Evolutionary conservation across 2,888 invertebrate species (phyloP), one percentile per base, ranked within the genome.

Genomic region (Heliconius charithonia): DNA sequence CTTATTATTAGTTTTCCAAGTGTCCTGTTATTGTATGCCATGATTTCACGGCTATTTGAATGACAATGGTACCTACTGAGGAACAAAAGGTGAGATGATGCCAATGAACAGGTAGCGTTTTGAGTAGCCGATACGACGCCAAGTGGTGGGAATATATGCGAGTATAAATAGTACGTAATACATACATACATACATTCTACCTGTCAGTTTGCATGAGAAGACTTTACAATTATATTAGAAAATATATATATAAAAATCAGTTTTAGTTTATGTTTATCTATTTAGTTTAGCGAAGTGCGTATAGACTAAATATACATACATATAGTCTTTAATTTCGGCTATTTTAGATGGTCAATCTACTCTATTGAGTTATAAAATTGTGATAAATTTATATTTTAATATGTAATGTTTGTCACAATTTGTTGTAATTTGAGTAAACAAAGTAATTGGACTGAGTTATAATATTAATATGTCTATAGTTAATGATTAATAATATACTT

Each of bases 31-130:
- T 79, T 79, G 79, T 79, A 41, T 37, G 27, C 37, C 16, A 75
- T 79, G 82, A 85, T 86, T 87, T 86, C 83, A 82, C 85, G 84
- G 83, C 81, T 79, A 86, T 88, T 88, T 87, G 83, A 84, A 88
- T 85, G 82, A 89, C 88, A 90, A 90, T 88, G 83, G 84, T 77
- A 67, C n/a, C n/a, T n/a, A n/a, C 76, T 63, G 77, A 63, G 45
- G 75, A 80, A 85, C 84, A 85, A 85, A 83, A 82, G 84, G 79
- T 81, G 82, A 78, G 77, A 75, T 77, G 75, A 67, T 78, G 80
- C 80, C 80, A 78, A 80, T 80, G 79, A 69, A 79, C 79, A 45
- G 79, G 80, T 80, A 79, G 76, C 79, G 84, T 81, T 62, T 25
- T 37, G 25, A 56, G 71, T 72, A 74, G 69, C 77, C 69, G 37